A percentile compares a stretch with the other conserved stretches of the same genome.
phyloP scores from a whole-genome alignment of 2,888 invertebrate genomes.

The Adelphocoris suturalis region DNA sequence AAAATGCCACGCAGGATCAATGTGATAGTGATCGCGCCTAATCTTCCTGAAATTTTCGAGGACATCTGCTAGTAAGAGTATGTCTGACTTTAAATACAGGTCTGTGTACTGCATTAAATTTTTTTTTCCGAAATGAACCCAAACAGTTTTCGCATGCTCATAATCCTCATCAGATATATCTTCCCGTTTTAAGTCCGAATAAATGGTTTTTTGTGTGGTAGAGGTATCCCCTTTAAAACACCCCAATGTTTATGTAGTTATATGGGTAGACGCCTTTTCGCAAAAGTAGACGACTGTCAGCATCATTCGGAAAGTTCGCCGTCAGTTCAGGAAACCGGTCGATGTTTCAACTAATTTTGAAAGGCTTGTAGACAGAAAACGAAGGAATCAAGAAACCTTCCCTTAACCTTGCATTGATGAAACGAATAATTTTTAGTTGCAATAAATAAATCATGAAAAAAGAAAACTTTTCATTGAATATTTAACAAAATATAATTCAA shows the following conservation, averaged over 20 bases:
- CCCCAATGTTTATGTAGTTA: constrained; percentile 74
- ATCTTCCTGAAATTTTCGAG: constrained; percentile 72
- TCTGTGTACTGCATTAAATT: constrained; percentile 77
- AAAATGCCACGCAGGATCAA: constrained; percentile 50
- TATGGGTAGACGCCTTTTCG: constrained; percentile 75
- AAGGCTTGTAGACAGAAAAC: neutral
- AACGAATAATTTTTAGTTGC: no score
- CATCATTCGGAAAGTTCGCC: constrained; percentile 39
- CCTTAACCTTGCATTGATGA: neutral
- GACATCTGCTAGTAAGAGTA: constrained; percentile 70
- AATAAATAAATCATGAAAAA: no score
- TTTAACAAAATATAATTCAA: no score
- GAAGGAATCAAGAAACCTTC: neutral
- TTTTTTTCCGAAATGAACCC: constrained; percentile 77
- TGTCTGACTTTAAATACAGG: constrained; percentile 70
- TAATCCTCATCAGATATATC: constrained; percentile 76
- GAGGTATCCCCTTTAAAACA: constrained; percentile 49
- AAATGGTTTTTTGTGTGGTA: constrained; percentile 76
- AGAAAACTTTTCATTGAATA: no score
- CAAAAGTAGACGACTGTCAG: constrained; percentile 47
- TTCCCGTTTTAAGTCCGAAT: constrained; percentile 75
- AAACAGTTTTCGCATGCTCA: constrained; percentile 77
- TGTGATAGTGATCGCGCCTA: neutral
- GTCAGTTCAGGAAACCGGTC: constrained; percentile 43
- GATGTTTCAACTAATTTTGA: constrained; percentile 28